Evolutionary conservation across 1,140 invertebrate genomes (phyloP).

Genomic region (Contarinia nasturtii): DNA sequence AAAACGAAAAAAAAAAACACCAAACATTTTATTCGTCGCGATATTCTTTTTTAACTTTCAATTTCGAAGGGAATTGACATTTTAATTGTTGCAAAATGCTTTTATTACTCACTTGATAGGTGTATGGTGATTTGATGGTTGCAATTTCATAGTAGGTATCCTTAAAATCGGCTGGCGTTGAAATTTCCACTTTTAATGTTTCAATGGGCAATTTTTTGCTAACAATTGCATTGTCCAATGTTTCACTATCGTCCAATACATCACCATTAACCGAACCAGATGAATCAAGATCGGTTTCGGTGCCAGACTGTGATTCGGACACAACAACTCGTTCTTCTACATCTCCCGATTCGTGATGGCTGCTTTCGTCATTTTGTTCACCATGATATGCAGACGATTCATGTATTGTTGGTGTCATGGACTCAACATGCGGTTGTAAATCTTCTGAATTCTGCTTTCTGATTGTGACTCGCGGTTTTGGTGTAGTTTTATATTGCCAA

Average conservation of each 20-base stretch:
- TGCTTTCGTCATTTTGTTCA: constrained; percentile 11
- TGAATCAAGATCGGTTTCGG: constrained; percentile 42
- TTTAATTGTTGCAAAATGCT: neutral
- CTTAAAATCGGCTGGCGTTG: constrained; percentile 61
- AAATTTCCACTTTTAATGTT: constrained; percentile 69
- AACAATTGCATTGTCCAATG: constrained; percentile 29
- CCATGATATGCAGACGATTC: no score
- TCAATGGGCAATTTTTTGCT: constrained; percentile 40
- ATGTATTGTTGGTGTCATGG: constrained; percentile 9
- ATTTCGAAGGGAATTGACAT: neutral
- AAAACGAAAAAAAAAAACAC: constrained; percentile 16
- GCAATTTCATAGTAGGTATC: constrained; percentile 74
- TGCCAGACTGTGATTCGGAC: constrained; percentile 9
- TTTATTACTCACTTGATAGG: constrained; percentile 68
- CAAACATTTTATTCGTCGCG: neutral
- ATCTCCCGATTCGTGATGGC: constrained; percentile 7
- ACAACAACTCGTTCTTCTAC: constrained; percentile 9
- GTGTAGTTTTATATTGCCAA: constrained; percentile 75
- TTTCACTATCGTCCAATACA: constrained; percentile 35
- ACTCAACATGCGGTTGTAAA: constrained; percentile 19
- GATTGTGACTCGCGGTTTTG: constrained; percentile 66
- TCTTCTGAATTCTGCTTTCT: constrained; percentile 44
- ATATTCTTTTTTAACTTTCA: no score
- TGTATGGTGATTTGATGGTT: constrained; percentile 73
- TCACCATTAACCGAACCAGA: constrained; percentile 42